Evolutionary conservation across 2,888 invertebrate species (phyloP).

Genomic region (Dicycla oo): DNA sequence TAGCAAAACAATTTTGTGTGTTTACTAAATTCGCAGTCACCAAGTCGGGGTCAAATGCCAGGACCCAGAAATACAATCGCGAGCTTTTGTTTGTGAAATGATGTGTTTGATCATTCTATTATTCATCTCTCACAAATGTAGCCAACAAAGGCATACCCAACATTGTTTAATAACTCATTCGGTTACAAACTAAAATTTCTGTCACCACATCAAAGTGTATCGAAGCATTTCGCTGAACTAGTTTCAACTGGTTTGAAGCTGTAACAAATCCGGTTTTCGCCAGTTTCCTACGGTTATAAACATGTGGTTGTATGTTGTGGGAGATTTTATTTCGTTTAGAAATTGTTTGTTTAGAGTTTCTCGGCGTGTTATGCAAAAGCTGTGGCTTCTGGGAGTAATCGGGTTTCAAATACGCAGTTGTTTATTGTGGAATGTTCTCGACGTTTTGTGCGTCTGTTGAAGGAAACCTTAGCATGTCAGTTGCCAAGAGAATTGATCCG

Average conservation of each 20-base stretch:
- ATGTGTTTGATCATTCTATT: slow-evolving; percentile 56
- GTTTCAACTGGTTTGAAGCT: slow-evolving; percentile 63
- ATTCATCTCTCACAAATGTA: slow-evolving; percentile 46
- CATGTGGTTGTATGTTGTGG: slow-evolving; percentile 49
- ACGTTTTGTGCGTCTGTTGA: slow-evolving; percentile 8
- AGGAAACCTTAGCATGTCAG: slow-evolving; percentile 41
- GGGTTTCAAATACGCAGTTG: slow-evolving; percentile 31
- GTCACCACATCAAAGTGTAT: slow-evolving; percentile 75
- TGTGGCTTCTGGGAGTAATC: slow-evolving; percentile 40
- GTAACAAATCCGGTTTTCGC: slow-evolving; percentile 51
- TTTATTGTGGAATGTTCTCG: slow-evolving; percentile 35
- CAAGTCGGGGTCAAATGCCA: slow-evolving; percentile 15
- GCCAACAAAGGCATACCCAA: slow-evolving; percentile 39
- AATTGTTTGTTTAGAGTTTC: slow-evolving; percentile 54
- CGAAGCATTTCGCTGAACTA: slow-evolving; percentile 64
- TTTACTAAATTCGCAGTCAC: slow-evolving; percentile 31
- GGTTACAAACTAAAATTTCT: slow-evolving; percentile 63
- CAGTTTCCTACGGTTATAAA: slow-evolving; percentile 40
- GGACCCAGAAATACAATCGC: slow-evolving; percentile 24
- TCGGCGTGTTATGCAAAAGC: slow-evolving; percentile 40
- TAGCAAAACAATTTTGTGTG: slow-evolving; percentile 30
- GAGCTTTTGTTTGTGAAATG: slow-evolving; percentile 42
- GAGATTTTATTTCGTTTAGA: slow-evolving; percentile 50
- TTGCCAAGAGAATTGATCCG: slow-evolving; percentile 42
- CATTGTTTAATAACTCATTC: slow-evolving; percentile 59